Conservation (phyloP, 2,113 vertebrate species). For the Tragulus kanchil region DNA sequence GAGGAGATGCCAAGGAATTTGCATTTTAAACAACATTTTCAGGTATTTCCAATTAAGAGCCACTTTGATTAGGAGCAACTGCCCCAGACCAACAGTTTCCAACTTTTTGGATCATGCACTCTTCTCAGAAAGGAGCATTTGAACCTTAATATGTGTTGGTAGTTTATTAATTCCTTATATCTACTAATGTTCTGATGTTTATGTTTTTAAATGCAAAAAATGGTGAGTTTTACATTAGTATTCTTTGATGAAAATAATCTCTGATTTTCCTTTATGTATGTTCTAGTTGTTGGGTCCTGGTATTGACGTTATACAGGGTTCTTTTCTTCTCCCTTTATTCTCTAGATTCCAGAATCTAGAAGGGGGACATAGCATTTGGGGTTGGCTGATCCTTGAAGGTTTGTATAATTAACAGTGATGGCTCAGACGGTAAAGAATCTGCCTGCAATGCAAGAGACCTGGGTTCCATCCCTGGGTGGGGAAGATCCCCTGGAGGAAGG, state of each 20-base stretch:
- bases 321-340: constrained; percentile 29
- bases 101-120: background rate
- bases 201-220: constrained; percentile 3
- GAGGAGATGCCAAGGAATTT: background rate
- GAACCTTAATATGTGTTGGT: background rate
- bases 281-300: background rate
- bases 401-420: background rate
- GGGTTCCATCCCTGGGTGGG: background rate
- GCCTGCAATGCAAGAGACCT: background rate
- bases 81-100: constrained; percentile 29
- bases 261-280: constrained; percentile 43
- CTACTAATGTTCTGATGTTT: constrained; percentile 20
- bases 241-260: constrained; percentile 29
- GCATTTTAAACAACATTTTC: constrained; percentile 18
- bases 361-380: background rate
- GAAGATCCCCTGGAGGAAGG: background rate
- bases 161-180: constrained; percentile 21
- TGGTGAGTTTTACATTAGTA: constrained; percentile 22
- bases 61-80: constrained; percentile 14
- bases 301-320: background rate
- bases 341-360: constrained; percentile 32
- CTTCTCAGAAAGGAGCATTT: constrained; percentile 31
- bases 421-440: background rate
- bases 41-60: constrained; percentile 18
- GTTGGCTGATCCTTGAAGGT: constrained; percentile 7